Evolutionary conservation across 2,888 invertebrate species (phyloP), one percentile per base, ranked within the genome.

Genomic region (Drosophila kanekoi): DNA sequence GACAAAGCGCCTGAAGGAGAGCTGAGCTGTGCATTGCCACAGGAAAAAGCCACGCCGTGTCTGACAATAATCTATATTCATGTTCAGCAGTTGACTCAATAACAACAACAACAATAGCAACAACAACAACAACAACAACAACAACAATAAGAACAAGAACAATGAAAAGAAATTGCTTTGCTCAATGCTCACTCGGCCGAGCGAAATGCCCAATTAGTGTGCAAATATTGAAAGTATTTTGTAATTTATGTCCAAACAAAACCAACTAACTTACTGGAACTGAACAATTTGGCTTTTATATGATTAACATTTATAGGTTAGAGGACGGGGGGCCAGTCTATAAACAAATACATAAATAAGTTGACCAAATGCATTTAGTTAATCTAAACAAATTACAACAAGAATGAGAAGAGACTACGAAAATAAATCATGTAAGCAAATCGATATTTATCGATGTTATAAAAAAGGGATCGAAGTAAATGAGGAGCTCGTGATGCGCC

Each of bases 51-150:
- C 47, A 60, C 61, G 40, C 37, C 40, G 59, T 38, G 47, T 14
- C 63, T 35, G 54, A 79, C 87, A 76, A 83, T 85, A 85, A 84
- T 82, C 83, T 79, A 87, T 84, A 87, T 85, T 87, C 83, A 87
- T 82, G 80, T 70, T 64, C 51, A 43, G 69, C 60, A 56, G 67
- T 58, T 64, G 66, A 56, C 72, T 59, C 43, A 67, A 62, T 28
- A 56, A 44, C 51, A 38, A 43, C 43, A 49, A 40, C 48, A 56
- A 44, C 51, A 38, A 44, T 48, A 38, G 40, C 43, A 49, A 40
- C 3, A 59, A 28, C 13, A 32, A 35, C n/a, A 28, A 35, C 54
- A 51, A 23, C 11, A 10, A 3, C 16, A 16, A 23, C n/a, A 16
- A 38, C 45, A 16, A 38, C 9, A 38, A 40, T 11, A 23, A 6